Percentiles rank a stretch among this genome's conserved stretches.
phyloP scores from a whole-genome alignment of 2,113 vertebrate genomes.

The Nestor notabilis region DNA sequence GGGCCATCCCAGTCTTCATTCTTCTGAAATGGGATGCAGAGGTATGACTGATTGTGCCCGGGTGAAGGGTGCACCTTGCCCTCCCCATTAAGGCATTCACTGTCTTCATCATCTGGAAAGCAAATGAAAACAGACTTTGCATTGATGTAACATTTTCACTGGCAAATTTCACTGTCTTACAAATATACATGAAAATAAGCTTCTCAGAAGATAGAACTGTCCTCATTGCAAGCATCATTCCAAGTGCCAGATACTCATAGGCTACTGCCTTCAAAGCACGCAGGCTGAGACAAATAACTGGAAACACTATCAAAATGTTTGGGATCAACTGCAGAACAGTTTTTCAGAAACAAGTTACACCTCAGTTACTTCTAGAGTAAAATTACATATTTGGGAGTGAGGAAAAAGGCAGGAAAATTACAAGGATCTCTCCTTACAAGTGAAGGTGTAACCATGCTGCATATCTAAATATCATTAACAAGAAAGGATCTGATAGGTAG shows the following conservation, averaged over 20 bases:
- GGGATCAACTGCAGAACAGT: not conserved
- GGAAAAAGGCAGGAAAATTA: not conserved
- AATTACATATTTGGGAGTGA: not conserved
- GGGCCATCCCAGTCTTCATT: slow-evolving; percentile 82
- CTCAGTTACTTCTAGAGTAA: not conserved
- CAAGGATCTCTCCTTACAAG: not conserved
- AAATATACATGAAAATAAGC: not conserved
- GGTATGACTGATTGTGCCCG: slow-evolving; percentile 88
- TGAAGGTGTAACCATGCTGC: not conserved
- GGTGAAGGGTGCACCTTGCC: slow-evolving; percentile 69
- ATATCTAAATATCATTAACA: not conserved
- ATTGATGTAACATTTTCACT: not conserved
- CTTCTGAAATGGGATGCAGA: slow-evolving; percentile 91
- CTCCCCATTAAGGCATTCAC: slow-evolving; percentile 78
- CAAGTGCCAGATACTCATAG: not conserved
- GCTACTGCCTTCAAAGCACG: not conserved
- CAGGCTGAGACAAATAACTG: not conserved
- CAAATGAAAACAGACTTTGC: not conserved
- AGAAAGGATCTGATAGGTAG: not conserved
- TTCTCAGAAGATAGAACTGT: not conserved
- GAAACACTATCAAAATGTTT: not conserved
- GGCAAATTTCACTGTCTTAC: not conserved
- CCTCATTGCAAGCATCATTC: not conserved
- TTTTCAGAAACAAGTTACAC: not conserved
- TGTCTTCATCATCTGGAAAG: slow-evolving; percentile 88